Base-by-base conservation (phyloP, 2,888 invertebrate genomes). In the Melieria crassipennis region DNA sequence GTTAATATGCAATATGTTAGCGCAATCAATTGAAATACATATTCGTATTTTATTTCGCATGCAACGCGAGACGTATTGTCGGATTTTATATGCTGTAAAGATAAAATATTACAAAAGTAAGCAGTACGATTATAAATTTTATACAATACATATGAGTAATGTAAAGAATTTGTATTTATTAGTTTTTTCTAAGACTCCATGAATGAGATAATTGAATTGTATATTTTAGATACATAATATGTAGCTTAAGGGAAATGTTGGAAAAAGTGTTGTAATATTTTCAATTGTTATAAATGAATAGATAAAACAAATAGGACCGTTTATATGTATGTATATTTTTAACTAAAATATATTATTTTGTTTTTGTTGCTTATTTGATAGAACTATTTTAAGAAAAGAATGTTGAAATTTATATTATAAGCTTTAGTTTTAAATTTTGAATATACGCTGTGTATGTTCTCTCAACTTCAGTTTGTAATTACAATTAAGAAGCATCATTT, bases 351-450 rank as follows among this genome's bases (percentile, higher is more conserved):
- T 72, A 69, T 72, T 72, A 69, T 61, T 81, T 73, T 81, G 81
- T 81, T 81, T 81, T 81, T 81, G 81, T 81, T 81, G 81, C 81
- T 81, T 81, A 81, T 82, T 81, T 74, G 70, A 70, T 74, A 74
- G 65, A 70, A 69, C 64, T 50, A 45, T 55, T 65, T 30, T 13
- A 57, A 58, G 58, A 30, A 55, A 62, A 57, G 46, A 72, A 72
- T 67, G 71, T 71, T 71, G 71, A 71, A 71, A 57, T 63, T 67
- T 64, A 71, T 30, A 30, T 30, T 30, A 30, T 71, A 67, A 63
- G 67, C 63, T 52, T 57, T 67, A 71, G 63, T 71, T 70, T 64
- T 71, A 61, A 43, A 58, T 48, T 65, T 45, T 11, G 42, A 16
- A 55, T 46, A 63, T 69, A 13, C 47, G 57, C 43, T 65, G 47